A percentile compares a stretch with the other conserved stretches of the same genome.
These are phyloP conservation scores for Pipistrellus pygmaeus DNA, from an alignment of 2,797 vertebrate species.

Conservation along the genomic window DNA sequence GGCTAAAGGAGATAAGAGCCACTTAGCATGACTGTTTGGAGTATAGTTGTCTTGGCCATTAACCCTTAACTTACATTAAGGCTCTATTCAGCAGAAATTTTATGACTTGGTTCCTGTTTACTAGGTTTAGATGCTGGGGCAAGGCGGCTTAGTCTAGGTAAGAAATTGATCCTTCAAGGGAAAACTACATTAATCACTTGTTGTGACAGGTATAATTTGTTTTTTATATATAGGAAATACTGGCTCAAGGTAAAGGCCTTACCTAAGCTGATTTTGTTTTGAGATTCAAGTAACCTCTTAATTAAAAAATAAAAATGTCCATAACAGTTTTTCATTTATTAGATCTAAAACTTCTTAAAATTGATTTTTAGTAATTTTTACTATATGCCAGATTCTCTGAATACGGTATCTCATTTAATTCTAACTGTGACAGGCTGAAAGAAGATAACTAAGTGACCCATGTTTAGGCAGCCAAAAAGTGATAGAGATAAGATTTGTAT, in stretches of 20 bases:
- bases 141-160: conserved; percentile 24
- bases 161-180: neutral
- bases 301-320: neutral
- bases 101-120: conserved; percentile 59
- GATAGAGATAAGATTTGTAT: neutral
- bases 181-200: neutral
- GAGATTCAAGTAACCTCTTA: conserved; percentile 34
- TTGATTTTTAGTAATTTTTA: conserved; percentile 45
- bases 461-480: neutral
- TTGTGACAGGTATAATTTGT: neutral
- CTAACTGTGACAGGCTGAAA: neutral
- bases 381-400: neutral
- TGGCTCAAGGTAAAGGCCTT: conserved; percentile 30
- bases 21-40: conserved; percentile 88
- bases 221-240: conserved; percentile 36
- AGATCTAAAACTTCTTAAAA: neutral
- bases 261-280: conserved; percentile 44
- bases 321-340: neutral
- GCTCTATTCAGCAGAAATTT: conserved; percentile 91
- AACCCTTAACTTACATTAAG: conserved; percentile 89
- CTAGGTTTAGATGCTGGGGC: conserved; percentile 43
- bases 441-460: neutral
- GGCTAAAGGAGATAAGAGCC: conserved; percentile 80
- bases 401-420: neutral
- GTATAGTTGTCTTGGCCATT: conserved; percentile 88